Base-by-base conservation (phyloP, 1,140 invertebrate species). In the Hormaphis cornu region DNA sequence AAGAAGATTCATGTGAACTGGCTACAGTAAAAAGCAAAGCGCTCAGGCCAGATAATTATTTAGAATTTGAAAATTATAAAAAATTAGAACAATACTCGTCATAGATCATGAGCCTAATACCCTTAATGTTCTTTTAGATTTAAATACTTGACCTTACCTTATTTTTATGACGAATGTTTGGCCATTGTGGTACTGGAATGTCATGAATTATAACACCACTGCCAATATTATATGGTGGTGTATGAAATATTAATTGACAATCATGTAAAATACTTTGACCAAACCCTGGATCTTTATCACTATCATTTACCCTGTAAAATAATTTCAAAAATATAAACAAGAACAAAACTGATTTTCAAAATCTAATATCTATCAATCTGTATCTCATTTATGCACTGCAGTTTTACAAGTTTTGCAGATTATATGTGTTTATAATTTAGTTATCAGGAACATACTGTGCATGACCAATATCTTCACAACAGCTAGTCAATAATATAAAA, bases 251-350 rank as follows among this genome's bases (percentile, higher is more conserved):
- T n/a, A 95, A 79, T 76, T 91, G 88, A 42, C 86, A 86, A 54
- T 88, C 85, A 75, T 95, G 89, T 10, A 98, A 80, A 73, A 97
- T 87, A 76, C 94, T 97, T 76, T 97, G 93, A 3, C 93, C 95
- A 78, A 93, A 97, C 0, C 92, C 92, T 73, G 84, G 85, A 77
- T 89, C 87, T 75, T 83, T 82, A 24, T 83, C 85, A 18, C 81
- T 76, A 50, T 85, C 82, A 72, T 85, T 82, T n/a, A 87, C 82
- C 73, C 84, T 83, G 28, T 50, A 78, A 77, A 75, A 73, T 71
- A 73, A 72, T 69, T 69, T 72, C 18, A 69, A 28, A 66, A 59
- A 69, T 70, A 69, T 53, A 20, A 56, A 71, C 16, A 42, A 24
- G 22, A 48, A 5, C 14, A 42, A 18, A 3, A 46, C 14, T 28